Evolutionary conservation across 2,888 invertebrate genomes (phyloP).

Genomic region (Amphipyra tragopoginis): DNA sequence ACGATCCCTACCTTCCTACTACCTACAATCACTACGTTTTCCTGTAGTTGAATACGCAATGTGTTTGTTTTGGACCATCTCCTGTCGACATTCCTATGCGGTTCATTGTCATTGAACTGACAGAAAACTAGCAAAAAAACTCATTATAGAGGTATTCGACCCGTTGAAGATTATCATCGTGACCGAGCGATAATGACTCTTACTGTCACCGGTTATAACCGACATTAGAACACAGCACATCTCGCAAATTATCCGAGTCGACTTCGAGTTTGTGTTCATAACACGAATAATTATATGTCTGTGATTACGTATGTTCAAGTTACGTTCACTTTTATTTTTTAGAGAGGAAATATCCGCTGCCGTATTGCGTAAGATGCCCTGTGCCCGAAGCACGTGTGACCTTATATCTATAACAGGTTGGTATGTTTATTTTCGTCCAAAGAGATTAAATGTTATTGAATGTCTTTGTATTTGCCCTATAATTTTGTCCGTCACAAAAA

Average conservation of each 20-base stretch:
- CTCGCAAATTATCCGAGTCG: conserved; percentile 64
- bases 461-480: no score
- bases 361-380: conserved; percentile 68
- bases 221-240: conserved; percentile 50
- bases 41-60: conserved; percentile 5
- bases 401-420: conserved; percentile 42
- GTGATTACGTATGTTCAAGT: conserved; percentile 75
- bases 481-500: not conserved
- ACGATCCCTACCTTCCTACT: no score
- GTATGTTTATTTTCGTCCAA: not conserved
- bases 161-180: conserved; percentile 21
- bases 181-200: conserved; percentile 59
- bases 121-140: conserved; percentile 53
- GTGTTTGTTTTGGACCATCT: conserved; percentile 14
- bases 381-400: conserved; percentile 61
- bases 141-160: conserved; percentile 49
- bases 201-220: conserved; percentile 54
- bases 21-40: not conserved
- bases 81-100: conserved; percentile 18
- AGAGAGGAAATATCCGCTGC: conserved; percentile 77
- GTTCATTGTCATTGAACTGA: conserved; percentile 74
- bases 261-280: conserved; percentile 67
- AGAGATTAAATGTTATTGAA: no score
- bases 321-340: conserved; percentile 86
- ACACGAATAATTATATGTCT: conserved; percentile 68